These are phyloP conservation scores for Tillus elongatus DNA, from an alignment of 2,888 invertebrate species.

Conservation along the genomic window DNA sequence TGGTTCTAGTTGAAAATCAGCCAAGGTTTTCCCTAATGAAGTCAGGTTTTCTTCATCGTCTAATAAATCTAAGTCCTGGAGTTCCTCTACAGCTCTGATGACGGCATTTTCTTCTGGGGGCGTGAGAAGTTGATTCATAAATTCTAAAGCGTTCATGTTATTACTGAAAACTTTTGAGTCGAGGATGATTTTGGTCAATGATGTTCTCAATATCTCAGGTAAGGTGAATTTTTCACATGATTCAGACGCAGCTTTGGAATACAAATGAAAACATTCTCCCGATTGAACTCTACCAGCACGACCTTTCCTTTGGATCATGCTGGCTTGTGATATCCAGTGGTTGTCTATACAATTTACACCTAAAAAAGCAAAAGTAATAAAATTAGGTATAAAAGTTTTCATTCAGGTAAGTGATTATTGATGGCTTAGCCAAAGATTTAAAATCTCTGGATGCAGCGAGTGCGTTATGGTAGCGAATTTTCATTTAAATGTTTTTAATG, in stretches of 20 bases:
- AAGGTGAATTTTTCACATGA: constrained; percentile 46
- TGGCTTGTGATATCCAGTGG: constrained; percentile 55
- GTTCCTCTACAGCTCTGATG: constrained; percentile 49
- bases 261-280: constrained; percentile 52
- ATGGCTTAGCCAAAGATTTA: too few species aligned
- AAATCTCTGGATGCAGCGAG: too few species aligned
- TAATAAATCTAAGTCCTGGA: constrained; percentile 50
- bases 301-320: constrained; percentile 55
- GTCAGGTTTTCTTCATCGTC: constrained; percentile 55
- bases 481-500: too few species aligned
- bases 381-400: constrained; percentile 26
- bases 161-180: constrained; percentile 54
- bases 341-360: constrained; percentile 45
- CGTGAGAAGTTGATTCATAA: constrained; percentile 53
- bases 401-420: too few species aligned
- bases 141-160: constrained; percentile 48
- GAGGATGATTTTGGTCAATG: constrained; percentile 46
- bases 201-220: constrained; percentile 55
- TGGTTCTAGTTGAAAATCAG: constrained; percentile 51
- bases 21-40: constrained; percentile 46
- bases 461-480: too few species aligned
- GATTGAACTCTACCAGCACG: constrained; percentile 58
- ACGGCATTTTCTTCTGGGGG: constrained; percentile 50
- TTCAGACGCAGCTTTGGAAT: constrained; percentile 45
- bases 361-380: constrained; percentile 16